phyloP scores from a whole-genome alignment of 1,140 invertebrate genomes.

The Paramacrobiotus metropolitanus region DNA sequence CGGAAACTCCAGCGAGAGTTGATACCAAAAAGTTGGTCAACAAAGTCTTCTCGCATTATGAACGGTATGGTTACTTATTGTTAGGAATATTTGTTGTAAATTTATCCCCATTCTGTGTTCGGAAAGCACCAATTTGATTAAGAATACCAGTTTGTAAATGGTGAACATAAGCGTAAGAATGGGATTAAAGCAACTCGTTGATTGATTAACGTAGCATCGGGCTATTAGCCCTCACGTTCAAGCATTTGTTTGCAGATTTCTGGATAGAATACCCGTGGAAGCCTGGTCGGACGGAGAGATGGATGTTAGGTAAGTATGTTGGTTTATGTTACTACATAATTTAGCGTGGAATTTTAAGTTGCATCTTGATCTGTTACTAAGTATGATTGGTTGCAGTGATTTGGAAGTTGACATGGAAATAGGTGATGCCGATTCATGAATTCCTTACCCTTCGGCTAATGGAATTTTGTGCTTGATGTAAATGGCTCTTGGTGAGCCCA shows the following conservation, averaged over 20 bases:
- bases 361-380: background rate
- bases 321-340: background rate
- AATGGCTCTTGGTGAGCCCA: background rate
- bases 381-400: background rate
- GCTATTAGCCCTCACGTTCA: too few species aligned
- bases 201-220: too few species aligned
- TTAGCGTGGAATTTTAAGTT: background rate
- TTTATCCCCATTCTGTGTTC: background rate
- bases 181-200: too few species aligned
- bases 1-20: constrained; percentile 8
- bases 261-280: background rate
- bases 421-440: background rate
- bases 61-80: background rate
- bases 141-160: too few species aligned
- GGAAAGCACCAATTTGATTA: too few species aligned
- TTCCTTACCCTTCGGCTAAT: background rate
- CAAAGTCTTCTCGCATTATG: background rate
- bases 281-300: background rate
- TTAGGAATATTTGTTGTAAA: background rate
- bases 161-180: too few species aligned
- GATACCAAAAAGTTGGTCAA: background rate
- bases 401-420: background rate
- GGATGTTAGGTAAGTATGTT: background rate
- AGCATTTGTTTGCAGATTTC: background rate
- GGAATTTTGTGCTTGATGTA: background rate